Evolutionary conservation across 2,797 vertebrate genomes (phyloP).

Genomic region (Silurus lanzhouensis): DNA sequence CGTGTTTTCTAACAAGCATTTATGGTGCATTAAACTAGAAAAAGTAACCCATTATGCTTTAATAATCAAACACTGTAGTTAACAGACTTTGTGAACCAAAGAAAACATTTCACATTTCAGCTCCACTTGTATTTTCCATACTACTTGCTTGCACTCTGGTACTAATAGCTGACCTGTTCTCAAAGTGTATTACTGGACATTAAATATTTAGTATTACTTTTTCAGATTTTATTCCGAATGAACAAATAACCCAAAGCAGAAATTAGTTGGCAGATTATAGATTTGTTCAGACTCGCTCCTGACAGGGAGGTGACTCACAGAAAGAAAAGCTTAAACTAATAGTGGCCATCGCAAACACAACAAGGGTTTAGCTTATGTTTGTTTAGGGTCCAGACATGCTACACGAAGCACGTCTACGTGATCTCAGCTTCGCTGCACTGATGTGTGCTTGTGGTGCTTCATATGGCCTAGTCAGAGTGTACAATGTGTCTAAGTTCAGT

Average conservation of each 20-base stretch:
- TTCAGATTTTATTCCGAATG: constrained; percentile 8
- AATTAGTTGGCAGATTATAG: neutral
- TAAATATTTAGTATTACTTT: constrained; percentile 2
- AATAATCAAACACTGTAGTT: neutral
- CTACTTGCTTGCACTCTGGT: neutral
- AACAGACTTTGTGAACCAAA: neutral
- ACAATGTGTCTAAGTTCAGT: constrained; percentile 42
- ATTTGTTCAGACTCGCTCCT: constrained; percentile 22
- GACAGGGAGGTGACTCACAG: constrained; percentile 2
- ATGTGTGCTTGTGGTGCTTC: constrained; percentile 60
- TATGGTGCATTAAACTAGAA: neutral
- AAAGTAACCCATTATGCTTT: neutral
- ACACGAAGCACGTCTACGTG: constrained; percentile 34
- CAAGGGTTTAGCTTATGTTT: constrained; percentile 57
- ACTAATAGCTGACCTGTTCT: neutral
- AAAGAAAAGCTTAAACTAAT: constrained; percentile 46
- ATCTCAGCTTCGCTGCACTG: constrained; percentile 58
- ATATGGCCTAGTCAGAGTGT: constrained; percentile 59
- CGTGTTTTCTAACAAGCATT: neutral
- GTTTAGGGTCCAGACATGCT: constrained; percentile 56
- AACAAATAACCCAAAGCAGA: neutral
- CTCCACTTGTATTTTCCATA: neutral
- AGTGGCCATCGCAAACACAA: constrained; percentile 43
- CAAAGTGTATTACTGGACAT: neutral
- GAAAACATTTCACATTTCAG: neutral